Evolutionary conservation across 2,888 invertebrate genomes (phyloP), one percentile per base, ranked within the genome.

Genomic region (Ormyrus pomaceus): DNA sequence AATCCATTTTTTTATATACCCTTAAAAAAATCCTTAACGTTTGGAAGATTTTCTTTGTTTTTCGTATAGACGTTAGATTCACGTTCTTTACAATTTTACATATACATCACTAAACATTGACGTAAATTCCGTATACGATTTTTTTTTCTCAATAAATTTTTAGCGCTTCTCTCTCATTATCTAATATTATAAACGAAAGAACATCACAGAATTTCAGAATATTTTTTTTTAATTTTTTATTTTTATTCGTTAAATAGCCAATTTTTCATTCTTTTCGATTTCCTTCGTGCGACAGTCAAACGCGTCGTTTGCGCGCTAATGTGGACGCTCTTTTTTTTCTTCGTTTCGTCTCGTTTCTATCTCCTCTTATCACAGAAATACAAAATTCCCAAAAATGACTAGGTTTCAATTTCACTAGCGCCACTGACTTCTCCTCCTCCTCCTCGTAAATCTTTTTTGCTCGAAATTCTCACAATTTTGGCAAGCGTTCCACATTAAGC

Each of bases 131-230:
- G 89, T 89, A 90, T 89, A 90, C 88, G 76, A 82, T 82, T 82
- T 86, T 87, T 82, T 68, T 66, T 53, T 53, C 10, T 9, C 79
- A 79, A 83, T 83, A 82, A 83, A 72, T 82, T 80, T 82, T 82
- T 77, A 80, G 78, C 77, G 65, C 82, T 77, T 73, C 64, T 72
- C 75, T 76, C 71, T 83, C 84, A 86, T 85, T 84, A 83, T 78
- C 82, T 85, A 87, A 86, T 85, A 87, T 86, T 86, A 86, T 85
- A 87, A 89, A 90, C 87, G 87, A 87, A 90, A 90, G 87, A 87
- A 89, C 90, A 91, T 91, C 90, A 91, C 90, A 90, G 90, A 90
- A 90, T 88, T 90, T 89, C 85, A 87, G 87, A 87, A 87, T 87
- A 88, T 59, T 70, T 66, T 64, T 70, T 71, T 59, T 46, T 77